These are phyloP conservation scores for Peromyscus melanophrys DNA, from an alignment of 2,797 vertebrate species.

Conservation along the genomic window DNA sequence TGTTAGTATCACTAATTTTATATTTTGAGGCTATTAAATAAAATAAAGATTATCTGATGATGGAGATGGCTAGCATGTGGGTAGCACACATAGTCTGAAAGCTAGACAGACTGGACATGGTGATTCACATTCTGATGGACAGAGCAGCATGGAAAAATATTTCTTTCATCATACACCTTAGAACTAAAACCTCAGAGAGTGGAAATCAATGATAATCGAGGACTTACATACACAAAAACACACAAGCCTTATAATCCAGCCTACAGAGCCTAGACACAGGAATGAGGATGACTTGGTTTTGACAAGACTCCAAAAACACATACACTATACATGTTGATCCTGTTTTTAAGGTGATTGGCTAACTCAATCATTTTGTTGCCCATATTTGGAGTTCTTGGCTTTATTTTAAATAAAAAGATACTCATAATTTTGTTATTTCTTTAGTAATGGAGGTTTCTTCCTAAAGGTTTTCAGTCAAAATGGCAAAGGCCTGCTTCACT, in stretches of 20 bases:
- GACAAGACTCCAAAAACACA: not conserved
- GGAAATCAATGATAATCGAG: not conserved
- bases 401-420: slow-evolving; percentile 56
- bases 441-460: slow-evolving; percentile 12
- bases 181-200: not conserved
- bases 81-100: not conserved
- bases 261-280: not conserved
- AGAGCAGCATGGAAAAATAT: not conserved
- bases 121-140: not conserved
- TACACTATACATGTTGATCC: not conserved
- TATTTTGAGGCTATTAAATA: not conserved
- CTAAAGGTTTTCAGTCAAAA: not conserved
- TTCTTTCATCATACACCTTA: not conserved
- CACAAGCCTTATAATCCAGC: not conserved
- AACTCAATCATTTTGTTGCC: slow-evolving; percentile 10
- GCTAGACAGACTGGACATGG: not conserved
- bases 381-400: slow-evolving; percentile 12
- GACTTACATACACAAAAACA: slow-evolving; percentile 28
- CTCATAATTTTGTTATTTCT: slow-evolving; percentile 11
- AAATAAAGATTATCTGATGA: not conserved
- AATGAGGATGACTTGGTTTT: not conserved
- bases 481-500: not conserved
- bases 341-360: not conserved
- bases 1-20: not conserved
- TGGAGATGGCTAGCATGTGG: not conserved